Evolutionary conservation across 2,113 vertebrate genomes (phyloP), one percentile per base, ranked within the genome.

Genomic region (Nestor notabilis): DNA sequence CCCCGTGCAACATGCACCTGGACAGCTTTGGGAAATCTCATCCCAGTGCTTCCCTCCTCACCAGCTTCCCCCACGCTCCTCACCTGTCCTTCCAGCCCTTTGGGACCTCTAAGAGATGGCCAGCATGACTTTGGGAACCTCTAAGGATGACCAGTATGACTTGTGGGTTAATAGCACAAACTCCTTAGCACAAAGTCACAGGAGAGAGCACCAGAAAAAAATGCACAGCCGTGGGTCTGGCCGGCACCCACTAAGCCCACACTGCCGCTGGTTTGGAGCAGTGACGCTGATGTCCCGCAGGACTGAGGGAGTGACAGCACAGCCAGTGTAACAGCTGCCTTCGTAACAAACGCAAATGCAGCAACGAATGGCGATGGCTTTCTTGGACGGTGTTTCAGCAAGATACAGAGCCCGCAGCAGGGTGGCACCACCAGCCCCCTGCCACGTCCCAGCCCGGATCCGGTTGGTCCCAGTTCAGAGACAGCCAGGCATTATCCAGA

Each of bases 351-450:
- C 3, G 33, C 44, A 28, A 24, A 5, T 0, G 2, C 17, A 7
- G 12, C 5, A 10, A 1, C 4, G 0, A 55, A 25, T 0, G 1
- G 39, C 5, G 2, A 5, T 0, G 4, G 53, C n/a, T 25, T 31
- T 41, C 75, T 1, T 6, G 66, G 63, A 11, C 9, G 37, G 15
- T 5, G 8, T 10, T 39, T 70, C 70, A 77, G 47, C 69, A 25
- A 2, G 11, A 66, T 13, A 33, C 11, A 23, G 31, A 39, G 13
- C 35, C 43, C 5, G 2, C 8, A 5, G 25, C 7, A 3, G 27
- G 19, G 24, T 8, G 11, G 19, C 46, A 21, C 55, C 69, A 52
- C 83, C 63, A 58, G 8, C 1, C 17, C 46, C 69, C 52, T 18
- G 41, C 23, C 71, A 25, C 29, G 29, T 55, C 37, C 50, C 50